Conservation (phyloP, 2,113 vertebrate species). For the Oplegnathus fasciatus region DNA sequence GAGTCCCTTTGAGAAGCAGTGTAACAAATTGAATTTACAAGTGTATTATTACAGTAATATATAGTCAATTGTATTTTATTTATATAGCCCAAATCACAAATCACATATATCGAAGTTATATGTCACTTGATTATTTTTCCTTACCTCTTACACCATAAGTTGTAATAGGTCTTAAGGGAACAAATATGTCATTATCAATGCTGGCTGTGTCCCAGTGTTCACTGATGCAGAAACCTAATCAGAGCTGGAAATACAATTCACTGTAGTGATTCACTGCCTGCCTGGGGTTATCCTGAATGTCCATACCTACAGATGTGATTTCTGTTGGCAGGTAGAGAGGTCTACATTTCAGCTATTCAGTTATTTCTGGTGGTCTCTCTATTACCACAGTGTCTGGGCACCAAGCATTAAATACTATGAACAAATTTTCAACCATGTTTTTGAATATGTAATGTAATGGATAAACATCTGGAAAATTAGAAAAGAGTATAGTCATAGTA, state of each 20-base stretch:
- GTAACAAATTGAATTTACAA: background rate
- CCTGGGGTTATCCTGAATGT: background rate
- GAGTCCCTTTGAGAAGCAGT: background rate
- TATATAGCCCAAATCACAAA: too few species aligned
- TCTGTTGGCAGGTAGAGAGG: conserved; percentile 7
- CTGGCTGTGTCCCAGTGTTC: conserved; percentile 4
- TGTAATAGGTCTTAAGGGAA: too few species aligned
- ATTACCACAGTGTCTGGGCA: too few species aligned
- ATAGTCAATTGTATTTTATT: too few species aligned
- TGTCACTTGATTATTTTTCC: conserved; percentile 7
- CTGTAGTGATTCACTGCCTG: conserved; percentile 25
- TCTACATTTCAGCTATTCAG: background rate
- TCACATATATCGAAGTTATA: too few species aligned
- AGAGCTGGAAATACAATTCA: conserved; percentile 8
- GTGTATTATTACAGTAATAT: background rate
- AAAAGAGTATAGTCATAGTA: too few species aligned
- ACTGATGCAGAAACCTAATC: conserved; percentile 25
- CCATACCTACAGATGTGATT: conserved; percentile 20
- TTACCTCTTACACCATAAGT: background rate
- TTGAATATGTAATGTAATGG: too few species aligned
- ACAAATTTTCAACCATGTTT: too few species aligned
- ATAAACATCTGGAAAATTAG: too few species aligned
- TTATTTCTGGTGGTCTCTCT: background rate
- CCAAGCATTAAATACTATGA: too few species aligned
- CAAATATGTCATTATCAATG: background rate